A percentile compares a stretch with the other conserved stretches of the same genome.
Conservation (phyloP, 2,113 vertebrate species). For the Aegithalos caudatus region DNA sequence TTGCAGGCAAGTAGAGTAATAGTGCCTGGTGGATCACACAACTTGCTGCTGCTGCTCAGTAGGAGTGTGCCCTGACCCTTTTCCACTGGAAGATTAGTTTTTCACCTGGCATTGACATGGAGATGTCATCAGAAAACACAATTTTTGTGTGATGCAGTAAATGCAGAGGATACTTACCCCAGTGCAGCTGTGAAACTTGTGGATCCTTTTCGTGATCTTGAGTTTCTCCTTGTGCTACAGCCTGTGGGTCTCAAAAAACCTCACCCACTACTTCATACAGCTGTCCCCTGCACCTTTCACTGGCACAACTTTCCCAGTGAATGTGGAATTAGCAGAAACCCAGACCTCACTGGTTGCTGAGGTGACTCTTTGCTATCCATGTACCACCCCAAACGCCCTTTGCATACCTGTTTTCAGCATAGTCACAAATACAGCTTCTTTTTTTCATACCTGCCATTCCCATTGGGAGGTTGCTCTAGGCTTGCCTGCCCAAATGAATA, state of each 20-base stretch:
- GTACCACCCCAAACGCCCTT: too few relatives aligned
- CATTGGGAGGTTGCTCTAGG: neutral
- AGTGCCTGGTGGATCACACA: neutral
- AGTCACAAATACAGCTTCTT: fast-evolving
- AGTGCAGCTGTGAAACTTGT: neutral
- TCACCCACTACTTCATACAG: fast-evolving
- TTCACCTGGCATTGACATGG: neutral
- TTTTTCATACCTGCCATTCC: neutral
- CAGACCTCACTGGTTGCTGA: fast-evolving
- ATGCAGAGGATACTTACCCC: fast-evolving
- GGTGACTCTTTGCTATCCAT: neutral
- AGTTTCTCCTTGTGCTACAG: fast-evolving
- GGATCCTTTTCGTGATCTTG: neutral
- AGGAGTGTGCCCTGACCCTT: too few relatives aligned
- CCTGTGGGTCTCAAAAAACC: too few relatives aligned
- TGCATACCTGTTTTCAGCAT: fast-evolving
- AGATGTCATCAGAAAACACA: fast-evolving
- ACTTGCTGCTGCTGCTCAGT: neutral
- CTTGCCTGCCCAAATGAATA: neutral
- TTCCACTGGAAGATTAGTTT: neutral
- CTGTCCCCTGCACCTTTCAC: too few relatives aligned
- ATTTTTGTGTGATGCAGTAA: neutral
- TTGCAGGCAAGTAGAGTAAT: neutral
- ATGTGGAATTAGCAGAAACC: neutral
- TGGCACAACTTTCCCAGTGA: neutral